Conservation (phyloP, 1,140 invertebrate genomes). For the Drosophila funebris region DNA sequence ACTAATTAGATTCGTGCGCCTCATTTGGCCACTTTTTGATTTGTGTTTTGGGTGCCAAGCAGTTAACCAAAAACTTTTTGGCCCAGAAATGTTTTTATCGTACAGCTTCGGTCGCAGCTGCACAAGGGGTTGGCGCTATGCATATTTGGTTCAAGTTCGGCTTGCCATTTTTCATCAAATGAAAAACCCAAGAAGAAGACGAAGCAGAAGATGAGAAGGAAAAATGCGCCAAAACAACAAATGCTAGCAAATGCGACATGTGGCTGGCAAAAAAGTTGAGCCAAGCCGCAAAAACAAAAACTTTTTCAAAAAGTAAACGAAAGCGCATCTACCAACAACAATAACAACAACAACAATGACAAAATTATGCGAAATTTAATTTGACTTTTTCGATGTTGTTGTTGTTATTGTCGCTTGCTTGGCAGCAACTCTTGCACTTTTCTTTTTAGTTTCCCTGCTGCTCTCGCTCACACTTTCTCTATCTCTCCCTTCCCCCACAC, state of each 20-base stretch:
- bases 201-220: constrained; percentile 30
- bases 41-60: constrained; percentile 44
- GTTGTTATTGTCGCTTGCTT: constrained; percentile 46
- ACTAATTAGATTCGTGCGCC: constrained; percentile 78
- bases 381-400: constrained; percentile 68
- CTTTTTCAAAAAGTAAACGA: constrained; percentile 47
- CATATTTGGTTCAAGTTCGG: constrained; percentile 80
- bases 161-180: constrained; percentile 57
- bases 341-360: constrained; percentile 50
- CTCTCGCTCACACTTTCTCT: constrained; percentile 1
- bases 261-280: constrained; percentile 65
- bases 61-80: constrained; percentile 31
- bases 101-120: constrained; percentile 27
- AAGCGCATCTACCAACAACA: constrained; percentile 38
- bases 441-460: constrained; percentile 62
- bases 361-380: constrained; percentile 82
- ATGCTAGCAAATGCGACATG: constrained; percentile 75
- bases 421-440: constrained; percentile 69
- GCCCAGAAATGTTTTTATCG: constrained; percentile 40
- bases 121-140: neutral
- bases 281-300: constrained; percentile 80
- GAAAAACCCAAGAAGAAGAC: constrained; percentile 50
- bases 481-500: neutral
- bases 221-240: constrained; percentile 72
- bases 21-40: constrained; percentile 76